Evolutionary conservation across 2,888 invertebrate genomes (phyloP).

Genomic region (Phymatocera aterrima): DNA sequence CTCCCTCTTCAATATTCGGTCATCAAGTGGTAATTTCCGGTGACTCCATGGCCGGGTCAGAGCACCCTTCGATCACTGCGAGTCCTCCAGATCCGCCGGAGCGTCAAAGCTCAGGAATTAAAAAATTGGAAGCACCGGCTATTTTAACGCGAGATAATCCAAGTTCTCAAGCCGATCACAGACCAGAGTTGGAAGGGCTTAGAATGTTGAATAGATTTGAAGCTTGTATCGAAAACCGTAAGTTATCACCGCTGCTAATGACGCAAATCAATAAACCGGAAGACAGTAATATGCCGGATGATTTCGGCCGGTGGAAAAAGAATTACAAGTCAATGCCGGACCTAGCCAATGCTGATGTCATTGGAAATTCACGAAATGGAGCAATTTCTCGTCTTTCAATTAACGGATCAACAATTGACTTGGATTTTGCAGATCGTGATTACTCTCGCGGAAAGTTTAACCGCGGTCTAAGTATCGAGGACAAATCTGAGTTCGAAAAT

Average conservation of each 20-base stretch:
- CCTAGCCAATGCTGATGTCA: slow-evolving; percentile 27
- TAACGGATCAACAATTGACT: slow-evolving; percentile 52
- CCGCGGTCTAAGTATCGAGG: not conserved
- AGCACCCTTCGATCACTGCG: not conserved
- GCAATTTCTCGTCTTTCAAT: slow-evolving; percentile 52
- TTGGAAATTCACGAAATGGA: not conserved
- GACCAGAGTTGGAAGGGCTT: slow-evolving; percentile 45
- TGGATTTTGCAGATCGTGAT: not conserved
- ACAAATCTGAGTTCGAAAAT: not conserved
- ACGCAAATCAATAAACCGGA: not conserved
- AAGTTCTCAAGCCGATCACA: slow-evolving; percentile 18
- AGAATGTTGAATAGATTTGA: slow-evolving; percentile 48
- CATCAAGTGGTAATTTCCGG: slow-evolving; percentile 32
- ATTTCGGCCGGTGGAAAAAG: slow-evolving; percentile 7
- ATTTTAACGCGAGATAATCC: not conserved
- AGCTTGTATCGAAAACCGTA: slow-evolving; percentile 50
- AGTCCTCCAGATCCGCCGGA: slow-evolving; percentile 12
- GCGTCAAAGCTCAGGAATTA: not conserved
- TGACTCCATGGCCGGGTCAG: not conserved
- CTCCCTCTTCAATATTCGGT: slow-evolving; percentile 16
- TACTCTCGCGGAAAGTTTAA: not conserved
- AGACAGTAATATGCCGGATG: not conserved
- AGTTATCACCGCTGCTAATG: not conserved
- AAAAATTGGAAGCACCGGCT: not conserved
- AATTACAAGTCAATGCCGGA: slow-evolving; percentile 56